A percentile compares a stretch with the other conserved stretches of the same genome.
These are phyloP conservation scores for Endotricha flammealis DNA, from an alignment of 2,888 invertebrate species.

Conservation along the genomic window DNA sequence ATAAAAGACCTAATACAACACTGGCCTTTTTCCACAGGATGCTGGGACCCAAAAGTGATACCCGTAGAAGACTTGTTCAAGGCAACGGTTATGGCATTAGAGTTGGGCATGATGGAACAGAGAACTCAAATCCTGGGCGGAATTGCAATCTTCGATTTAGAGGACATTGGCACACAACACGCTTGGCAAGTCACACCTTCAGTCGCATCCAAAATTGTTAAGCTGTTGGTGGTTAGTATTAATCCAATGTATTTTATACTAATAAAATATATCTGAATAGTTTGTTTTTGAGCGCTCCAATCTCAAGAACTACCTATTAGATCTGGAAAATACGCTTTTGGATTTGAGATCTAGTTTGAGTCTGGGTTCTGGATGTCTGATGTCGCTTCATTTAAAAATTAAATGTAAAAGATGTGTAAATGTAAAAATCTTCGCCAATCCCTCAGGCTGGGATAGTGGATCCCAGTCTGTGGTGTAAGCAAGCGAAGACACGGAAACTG, in stretches of 20 bases:
- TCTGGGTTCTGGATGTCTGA: too few species aligned
- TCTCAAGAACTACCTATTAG: too few species aligned
- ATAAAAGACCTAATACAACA: too few species aligned
- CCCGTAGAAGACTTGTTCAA: conserved; percentile 84
- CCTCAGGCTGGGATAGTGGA: background rate
- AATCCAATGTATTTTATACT: too few species aligned
- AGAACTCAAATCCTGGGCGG: conserved; percentile 87
- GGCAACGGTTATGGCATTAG: conserved; percentile 83
- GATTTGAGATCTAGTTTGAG: too few species aligned
- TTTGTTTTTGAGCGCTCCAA: too few species aligned
- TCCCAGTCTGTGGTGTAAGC: too few species aligned
- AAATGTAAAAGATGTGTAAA: background rate
- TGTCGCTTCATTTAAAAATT: too few species aligned
- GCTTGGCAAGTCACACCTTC: conserved; percentile 85
- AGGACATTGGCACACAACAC: conserved; percentile 83
- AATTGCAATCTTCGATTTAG: conserved; percentile 85
- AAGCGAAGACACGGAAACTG: too few species aligned
- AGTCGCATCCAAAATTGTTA: conserved; percentile 82
- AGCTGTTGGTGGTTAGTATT: conserved; percentile 81
- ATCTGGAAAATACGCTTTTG: too few species aligned
- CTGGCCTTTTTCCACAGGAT: too few species aligned
- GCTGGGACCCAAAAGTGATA: conserved; percentile 85
- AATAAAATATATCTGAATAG: too few species aligned
- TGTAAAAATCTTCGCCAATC: background rate
- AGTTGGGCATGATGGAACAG: conserved; percentile 86